These are phyloP conservation scores for Andrena haemorrhoa DNA, from an alignment of 2,888 invertebrate genomes.

Conservation along the genomic window DNA sequence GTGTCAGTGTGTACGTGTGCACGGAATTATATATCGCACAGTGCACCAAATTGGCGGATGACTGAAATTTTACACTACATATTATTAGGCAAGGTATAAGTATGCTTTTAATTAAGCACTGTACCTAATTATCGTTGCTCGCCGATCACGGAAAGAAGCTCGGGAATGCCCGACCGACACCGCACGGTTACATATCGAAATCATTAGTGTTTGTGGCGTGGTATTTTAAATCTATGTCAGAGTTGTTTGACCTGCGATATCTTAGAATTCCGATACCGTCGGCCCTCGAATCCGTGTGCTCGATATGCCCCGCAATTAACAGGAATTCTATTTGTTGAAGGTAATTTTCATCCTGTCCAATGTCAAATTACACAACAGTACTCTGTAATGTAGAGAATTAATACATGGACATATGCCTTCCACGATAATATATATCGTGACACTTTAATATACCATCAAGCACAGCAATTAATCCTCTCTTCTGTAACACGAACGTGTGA, in stretches of 20 bases:
- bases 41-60: slow-evolving; percentile 67
- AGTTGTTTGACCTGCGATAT: slow-evolving; percentile 59
- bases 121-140: slow-evolving; percentile 11
- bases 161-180: slow-evolving; percentile 12
- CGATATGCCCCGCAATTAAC: slow-evolving; percentile 17
- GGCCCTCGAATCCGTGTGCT: slow-evolving; percentile 28
- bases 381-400: slow-evolving; percentile 13
- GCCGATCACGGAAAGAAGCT: not conserved
- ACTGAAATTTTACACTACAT: slow-evolving; percentile 56
- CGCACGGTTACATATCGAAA: slow-evolving; percentile 27
- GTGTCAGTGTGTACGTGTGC: slow-evolving; percentile 22
- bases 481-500: slow-evolving; percentile 4
- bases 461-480: slow-evolving; percentile 1
- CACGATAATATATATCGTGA: slow-evolving; percentile 27
- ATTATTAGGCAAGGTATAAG: slow-evolving; percentile 54
- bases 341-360: slow-evolving; percentile 20
- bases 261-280: slow-evolving; percentile 46
- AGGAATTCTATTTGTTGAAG: slow-evolving; percentile 18
- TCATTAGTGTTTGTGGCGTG: slow-evolving; percentile 46
- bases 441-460: slow-evolving; percentile 34
- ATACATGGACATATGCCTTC: slow-evolving; percentile 51
- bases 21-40: slow-evolving; percentile 44
- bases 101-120: slow-evolving; percentile 18
- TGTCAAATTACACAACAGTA: slow-evolving; percentile 42
- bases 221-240: slow-evolving; percentile 63